Evolutionary conservation across 2,797 vertebrate genomes (phyloP), one percentile per base, ranked within the genome.

Genomic region (Xerus rutilus): DNA sequence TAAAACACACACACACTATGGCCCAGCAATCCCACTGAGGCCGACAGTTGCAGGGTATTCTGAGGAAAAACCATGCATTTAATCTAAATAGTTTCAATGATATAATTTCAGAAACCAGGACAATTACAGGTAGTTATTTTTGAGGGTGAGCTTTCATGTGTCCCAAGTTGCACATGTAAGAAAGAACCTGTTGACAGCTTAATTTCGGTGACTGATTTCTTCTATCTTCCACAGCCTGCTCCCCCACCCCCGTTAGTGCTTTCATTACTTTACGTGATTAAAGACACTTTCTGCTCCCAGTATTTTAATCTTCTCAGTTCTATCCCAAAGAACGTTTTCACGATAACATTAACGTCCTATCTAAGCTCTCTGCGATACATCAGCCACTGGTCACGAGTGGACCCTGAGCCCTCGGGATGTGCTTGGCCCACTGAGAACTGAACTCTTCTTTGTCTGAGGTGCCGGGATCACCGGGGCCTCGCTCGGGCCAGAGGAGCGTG

Each of bases 221-320:
- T 94, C 67, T 81, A 70, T 23, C 15, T 93, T 10, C 3, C 11
- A 67, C 13, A 79, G 49, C 30, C 47, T 79, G 20, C 49, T 52
- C 0, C 13, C 49, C 3, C 9, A 1, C 13, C 49, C 13, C 25
- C 7, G 32, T n/a, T 49, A 65, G 47, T 11, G 8, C 54, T 89
- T 69, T 39, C 23, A 92, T 35, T 62, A 74, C 57, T 91, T 85
- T 76, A 86, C 14, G 25, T 82, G 57, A 74, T 43, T n/a, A 77
- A 92, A 20, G 39, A 82, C 54, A 72, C 20, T 54, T 72, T 62
- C 15, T 39, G 12, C 4, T 13, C 43, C 45, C 73, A 78, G 54
- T 72, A 93, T 83, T 74, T 94, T 77, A 92, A 69, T 86, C 8
- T 45, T 72, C 65, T 95, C 49, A 62, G 83, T 23, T 69, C 49